Evolutionary conservation across 2,797 vertebrate species (phyloP).

Genomic region (Halcyon badia): DNA sequence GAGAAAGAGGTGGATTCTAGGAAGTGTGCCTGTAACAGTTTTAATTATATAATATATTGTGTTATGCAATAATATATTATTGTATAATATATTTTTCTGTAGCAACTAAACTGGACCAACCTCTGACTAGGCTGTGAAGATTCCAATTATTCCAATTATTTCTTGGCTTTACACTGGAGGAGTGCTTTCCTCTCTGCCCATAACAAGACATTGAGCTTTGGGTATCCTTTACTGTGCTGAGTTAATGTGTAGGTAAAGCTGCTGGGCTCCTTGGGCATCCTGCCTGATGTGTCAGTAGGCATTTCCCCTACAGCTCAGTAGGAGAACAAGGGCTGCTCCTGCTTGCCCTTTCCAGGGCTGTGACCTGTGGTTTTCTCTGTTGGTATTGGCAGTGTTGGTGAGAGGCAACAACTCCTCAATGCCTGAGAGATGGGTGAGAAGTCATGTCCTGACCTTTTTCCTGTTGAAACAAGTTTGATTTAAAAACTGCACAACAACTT

Average conservation of each 20-base stretch:
- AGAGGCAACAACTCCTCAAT: not conserved
- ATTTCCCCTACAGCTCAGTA: not conserved
- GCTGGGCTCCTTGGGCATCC: not conserved
- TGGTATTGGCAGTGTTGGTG: not conserved
- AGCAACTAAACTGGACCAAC: not conserved
- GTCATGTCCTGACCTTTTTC: not conserved
- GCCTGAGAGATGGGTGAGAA: not conserved
- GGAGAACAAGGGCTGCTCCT: not conserved
- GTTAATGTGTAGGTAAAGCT: not conserved
- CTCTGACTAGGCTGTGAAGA: not conserved
- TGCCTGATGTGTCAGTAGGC: not conserved
- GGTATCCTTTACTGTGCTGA: not conserved
- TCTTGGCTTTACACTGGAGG: not conserved
- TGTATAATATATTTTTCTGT: not conserved
- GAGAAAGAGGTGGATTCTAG: not conserved
- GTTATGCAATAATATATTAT: not conserved
- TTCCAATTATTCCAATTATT: not conserved
- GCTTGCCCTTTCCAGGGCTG: not conserved
- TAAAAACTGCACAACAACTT: not conserved
- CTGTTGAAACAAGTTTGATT: not conserved
- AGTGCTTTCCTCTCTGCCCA: rapidly evolving
- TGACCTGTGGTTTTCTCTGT: not conserved
- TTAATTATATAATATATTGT: not conserved
- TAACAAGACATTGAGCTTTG: not conserved
- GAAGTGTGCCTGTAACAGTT: not conserved